These are phyloP conservation scores for Caenorhabditis plicata DNA, from an alignment of 2,888 invertebrate genomes.

Conservation along the genomic window DNA sequence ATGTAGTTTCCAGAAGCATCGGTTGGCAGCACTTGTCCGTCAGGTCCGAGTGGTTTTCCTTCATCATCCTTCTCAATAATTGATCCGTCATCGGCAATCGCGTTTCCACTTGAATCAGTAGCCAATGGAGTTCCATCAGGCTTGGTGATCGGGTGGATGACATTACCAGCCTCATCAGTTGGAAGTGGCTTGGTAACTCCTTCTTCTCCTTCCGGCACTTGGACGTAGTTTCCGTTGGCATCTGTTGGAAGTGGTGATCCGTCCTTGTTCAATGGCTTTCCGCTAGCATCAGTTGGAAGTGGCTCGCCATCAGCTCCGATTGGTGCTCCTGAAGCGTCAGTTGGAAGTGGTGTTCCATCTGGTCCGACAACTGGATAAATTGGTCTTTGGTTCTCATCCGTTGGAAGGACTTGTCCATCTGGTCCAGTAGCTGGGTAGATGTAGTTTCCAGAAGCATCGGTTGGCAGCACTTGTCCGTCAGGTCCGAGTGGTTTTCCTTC, in stretches of 20 bases:
- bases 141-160: slow-evolving; percentile 13
- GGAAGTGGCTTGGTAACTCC: slow-evolving; percentile 1
- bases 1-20: slow-evolving; percentile 4
- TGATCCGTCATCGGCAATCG: slow-evolving; percentile 1
- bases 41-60: slow-evolving; percentile 11
- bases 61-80: slow-evolving; percentile 8
- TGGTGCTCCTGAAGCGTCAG: slow-evolving; percentile 10
- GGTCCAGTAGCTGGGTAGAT: slow-evolving; percentile 27
- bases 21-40: slow-evolving; percentile 15
- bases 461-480: slow-evolving; percentile 25
- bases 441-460: slow-evolving; percentile 13
- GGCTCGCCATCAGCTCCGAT: slow-evolving; percentile 20
- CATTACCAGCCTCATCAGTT: slow-evolving; percentile 21
- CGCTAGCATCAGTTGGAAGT: slow-evolving; percentile 17
- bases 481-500: slow-evolving; percentile 20
- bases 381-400: slow-evolving; percentile 3
- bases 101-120: slow-evolving; percentile 11
- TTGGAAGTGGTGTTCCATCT: slow-evolving; percentile 25
- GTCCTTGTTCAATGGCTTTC: slow-evolving; percentile 14
- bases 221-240: slow-evolving; percentile 16
- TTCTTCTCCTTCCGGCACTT: slow-evolving; percentile 4
- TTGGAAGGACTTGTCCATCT: slow-evolving; percentile 15
- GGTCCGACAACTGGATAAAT: slow-evolving; percentile 23
- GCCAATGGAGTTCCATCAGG: slow-evolving; percentile 9
- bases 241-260: slow-evolving; percentile 37